A percentile compares a stretch with the other conserved stretches of the same genome.
Evolutionary conservation across 1,140 invertebrate genomes (phyloP).

Genomic region (Agrilus planipennis): DNA sequence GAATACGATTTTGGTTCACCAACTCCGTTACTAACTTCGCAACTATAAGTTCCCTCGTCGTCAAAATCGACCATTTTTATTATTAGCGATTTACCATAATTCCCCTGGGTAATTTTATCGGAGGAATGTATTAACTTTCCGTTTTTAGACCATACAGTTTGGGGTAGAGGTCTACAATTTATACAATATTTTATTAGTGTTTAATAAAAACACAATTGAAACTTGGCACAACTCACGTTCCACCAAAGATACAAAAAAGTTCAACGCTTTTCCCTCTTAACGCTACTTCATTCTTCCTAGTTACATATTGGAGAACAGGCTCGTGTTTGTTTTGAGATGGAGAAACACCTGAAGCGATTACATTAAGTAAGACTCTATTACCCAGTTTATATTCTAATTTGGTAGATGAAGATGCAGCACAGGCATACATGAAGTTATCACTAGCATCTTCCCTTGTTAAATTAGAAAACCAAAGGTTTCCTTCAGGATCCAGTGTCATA

Average conservation of each 20-base stretch:
- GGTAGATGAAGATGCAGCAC: slow-evolving; percentile 76
- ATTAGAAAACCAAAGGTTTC: slow-evolving; percentile 89
- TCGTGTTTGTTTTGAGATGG: slow-evolving; percentile 62
- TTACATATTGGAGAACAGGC: slow-evolving; percentile 71
- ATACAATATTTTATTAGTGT: background rate
- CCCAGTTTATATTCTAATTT: slow-evolving; percentile 86
- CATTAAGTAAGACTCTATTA: slow-evolving; percentile 66
- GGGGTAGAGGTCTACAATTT: slow-evolving; percentile 51
- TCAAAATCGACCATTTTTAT: slow-evolving; percentile 76
- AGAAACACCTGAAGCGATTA: slow-evolving; percentile 62
- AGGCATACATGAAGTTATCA: slow-evolving; percentile 75
- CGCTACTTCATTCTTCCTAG: slow-evolving; percentile 74
- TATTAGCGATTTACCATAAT: slow-evolving; percentile 86
- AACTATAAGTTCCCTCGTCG: slow-evolving; percentile 80
- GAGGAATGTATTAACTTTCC: slow-evolving; percentile 51
- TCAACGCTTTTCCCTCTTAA: slow-evolving; percentile 68
- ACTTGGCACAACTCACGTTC: slow-evolving; percentile 60
- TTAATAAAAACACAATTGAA: slow-evolving; percentile 4
- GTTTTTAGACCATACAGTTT: slow-evolving; percentile 77
- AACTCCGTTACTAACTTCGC: slow-evolving; percentile 83
- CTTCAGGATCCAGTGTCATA: slow-evolving; percentile 89
- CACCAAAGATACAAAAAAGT: slow-evolving; percentile 82
- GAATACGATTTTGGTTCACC: slow-evolving; percentile 72
- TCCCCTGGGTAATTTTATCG: slow-evolving; percentile 67
- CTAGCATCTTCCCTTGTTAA: slow-evolving; percentile 75